Conservation (phyloP, 1,140 invertebrate genomes). For the Drosophila dunni region DNA sequence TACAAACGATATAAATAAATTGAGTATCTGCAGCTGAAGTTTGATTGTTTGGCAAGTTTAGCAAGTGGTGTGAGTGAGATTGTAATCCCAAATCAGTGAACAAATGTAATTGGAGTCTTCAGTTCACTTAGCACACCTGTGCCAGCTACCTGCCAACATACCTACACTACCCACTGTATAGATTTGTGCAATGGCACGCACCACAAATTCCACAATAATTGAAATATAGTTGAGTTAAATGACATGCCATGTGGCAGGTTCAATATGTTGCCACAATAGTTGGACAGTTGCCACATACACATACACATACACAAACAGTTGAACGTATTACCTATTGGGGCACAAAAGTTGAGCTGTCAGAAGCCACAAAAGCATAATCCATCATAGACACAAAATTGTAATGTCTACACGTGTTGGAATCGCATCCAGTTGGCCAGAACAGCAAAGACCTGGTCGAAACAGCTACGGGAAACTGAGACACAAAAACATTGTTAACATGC, state of each 20-base stretch:
- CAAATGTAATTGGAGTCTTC: constrained; percentile 26
- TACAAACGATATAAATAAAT: constrained; percentile 14
- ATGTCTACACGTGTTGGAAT: constrained; percentile 41
- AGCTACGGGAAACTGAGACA: constrained; percentile 15
- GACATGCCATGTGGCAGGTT: constrained; percentile 19
- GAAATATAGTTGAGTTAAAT: constrained; percentile 55
- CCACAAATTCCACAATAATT: constrained; percentile 72
- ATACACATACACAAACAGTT: not conserved
- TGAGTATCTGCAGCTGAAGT: constrained; percentile 21
- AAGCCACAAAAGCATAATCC: constrained; percentile 75
- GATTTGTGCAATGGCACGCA: constrained; percentile 41
- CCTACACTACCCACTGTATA: not conserved
- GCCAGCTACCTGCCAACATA: not conserved
- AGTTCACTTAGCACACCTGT: constrained; percentile 26
- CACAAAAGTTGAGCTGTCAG: constrained; percentile 64
- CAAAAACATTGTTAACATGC: constrained; percentile 80
- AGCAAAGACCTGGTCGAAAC: constrained; percentile 19
- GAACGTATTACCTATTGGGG: not conserved
- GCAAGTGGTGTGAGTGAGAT: constrained; percentile 13
- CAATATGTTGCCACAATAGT: constrained; percentile 27
- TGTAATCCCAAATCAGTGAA: constrained; percentile 23
- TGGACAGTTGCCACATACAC: not conserved
- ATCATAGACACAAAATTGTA: constrained; percentile 72
- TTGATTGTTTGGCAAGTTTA: not conserved
- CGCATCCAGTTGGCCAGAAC: constrained; percentile 18